phyloP scores from a whole-genome alignment of 2,797 vertebrate species.

The Florisuga fusca region DNA sequence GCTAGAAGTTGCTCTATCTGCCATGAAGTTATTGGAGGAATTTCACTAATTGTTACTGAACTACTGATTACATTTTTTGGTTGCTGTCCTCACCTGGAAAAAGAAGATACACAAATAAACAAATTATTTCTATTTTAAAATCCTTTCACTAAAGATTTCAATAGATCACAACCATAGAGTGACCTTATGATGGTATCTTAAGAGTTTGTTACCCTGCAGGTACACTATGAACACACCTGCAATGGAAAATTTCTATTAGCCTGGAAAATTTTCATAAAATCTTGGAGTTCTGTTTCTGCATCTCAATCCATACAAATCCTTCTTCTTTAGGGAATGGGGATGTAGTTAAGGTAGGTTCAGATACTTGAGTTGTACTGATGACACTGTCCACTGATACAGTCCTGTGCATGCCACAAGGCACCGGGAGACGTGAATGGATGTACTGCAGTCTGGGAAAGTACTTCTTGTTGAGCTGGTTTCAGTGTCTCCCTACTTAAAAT shows the following conservation, averaged over 20 bases:
- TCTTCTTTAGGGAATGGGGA: not conserved
- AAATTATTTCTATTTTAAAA: not conserved
- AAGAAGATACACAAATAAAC: not conserved
- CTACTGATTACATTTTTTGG: not conserved
- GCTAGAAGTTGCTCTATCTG: not conserved
- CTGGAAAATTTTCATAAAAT: not conserved
- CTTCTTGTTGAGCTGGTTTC: not conserved
- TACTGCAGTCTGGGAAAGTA: not conserved
- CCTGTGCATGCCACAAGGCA: not conserved
- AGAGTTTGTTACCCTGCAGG: not conserved
- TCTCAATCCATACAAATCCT: not conserved
- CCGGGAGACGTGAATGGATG: not conserved
- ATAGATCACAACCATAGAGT: not conserved
- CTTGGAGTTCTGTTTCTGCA: not conserved
- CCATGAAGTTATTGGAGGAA: not conserved
- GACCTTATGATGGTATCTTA: not conserved
- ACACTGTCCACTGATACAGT: not conserved
- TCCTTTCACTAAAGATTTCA: not conserved
- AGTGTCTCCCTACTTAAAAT: not conserved
- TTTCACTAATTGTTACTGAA: not conserved
- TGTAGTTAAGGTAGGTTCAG: not conserved
- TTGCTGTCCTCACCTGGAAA: not conserved
- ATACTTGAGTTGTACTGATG: not conserved
- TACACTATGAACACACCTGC: not conserved
- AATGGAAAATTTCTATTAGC: not conserved